Evolutionary conservation across 2,888 invertebrate species (phyloP).

Genomic region (Leptopilina syphax): DNA sequence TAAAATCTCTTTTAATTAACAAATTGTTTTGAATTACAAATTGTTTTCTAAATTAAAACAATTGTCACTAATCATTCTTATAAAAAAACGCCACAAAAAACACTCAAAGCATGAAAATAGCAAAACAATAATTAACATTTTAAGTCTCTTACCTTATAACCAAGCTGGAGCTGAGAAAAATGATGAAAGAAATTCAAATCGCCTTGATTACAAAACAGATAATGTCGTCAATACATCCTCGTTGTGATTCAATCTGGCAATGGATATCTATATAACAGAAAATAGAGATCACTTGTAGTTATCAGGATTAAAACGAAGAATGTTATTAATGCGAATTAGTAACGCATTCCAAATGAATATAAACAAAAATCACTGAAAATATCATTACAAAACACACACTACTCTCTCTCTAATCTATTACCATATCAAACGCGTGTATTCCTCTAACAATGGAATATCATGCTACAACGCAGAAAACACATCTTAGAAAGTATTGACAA

Average conservation of each 20-base stretch:
- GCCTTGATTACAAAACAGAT: slow-evolving; percentile 19
- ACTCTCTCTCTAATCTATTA: neutral
- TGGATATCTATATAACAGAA: slow-evolving; percentile 15
- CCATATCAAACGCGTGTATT: neutral
- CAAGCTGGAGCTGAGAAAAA: slow-evolving; percentile 19
- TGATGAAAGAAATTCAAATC: slow-evolving; percentile 18
- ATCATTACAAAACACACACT: neutral
- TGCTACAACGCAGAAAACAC: slow-evolving; percentile 21
- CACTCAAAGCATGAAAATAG: neutral
- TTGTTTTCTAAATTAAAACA: too few relatives aligned
- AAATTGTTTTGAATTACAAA: too few relatives aligned
- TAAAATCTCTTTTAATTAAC: too few relatives aligned
- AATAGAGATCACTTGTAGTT: neutral
- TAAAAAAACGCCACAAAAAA: neutral
- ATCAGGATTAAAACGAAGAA: neutral
- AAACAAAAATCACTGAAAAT: neutral
- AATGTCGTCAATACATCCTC: slow-evolving; percentile 36
- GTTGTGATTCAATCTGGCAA: slow-evolving; percentile 13
- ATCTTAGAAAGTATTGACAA: slow-evolving; percentile 23
- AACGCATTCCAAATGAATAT: neutral
- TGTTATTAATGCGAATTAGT: neutral
- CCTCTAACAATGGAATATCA: slow-evolving; percentile 28
- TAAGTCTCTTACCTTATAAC: slow-evolving; percentile 8
- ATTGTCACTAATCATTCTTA: neutral
- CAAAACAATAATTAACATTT: neutral